Percentiles rank a stretch among this genome's conserved stretches.
Conservation (phyloP, 2,797 vertebrate species). For the Eleutherodactylus coqui region DNA sequence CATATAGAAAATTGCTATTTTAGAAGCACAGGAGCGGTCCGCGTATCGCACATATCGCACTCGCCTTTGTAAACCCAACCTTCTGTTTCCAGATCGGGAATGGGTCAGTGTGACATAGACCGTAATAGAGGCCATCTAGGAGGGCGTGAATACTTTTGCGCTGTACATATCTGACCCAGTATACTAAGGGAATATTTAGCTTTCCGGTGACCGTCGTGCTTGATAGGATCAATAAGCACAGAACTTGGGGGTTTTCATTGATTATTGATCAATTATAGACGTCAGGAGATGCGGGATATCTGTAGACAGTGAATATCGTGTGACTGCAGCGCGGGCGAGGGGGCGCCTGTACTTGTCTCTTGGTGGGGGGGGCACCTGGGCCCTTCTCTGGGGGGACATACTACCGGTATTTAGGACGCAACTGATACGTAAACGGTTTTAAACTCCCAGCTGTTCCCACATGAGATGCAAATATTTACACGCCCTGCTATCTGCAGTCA, state of each 20-base stretch:
- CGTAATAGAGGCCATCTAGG: not conserved
- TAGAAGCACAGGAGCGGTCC: no score
- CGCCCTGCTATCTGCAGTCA: not conserved
- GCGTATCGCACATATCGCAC: no score
- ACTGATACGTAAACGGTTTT: slow-evolving; percentile 13
- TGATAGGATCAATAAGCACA: not conserved
- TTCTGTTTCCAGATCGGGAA: no score
- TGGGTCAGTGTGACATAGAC: not conserved
- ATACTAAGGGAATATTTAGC: not conserved
- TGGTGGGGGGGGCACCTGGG: not conserved
- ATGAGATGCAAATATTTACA: not conserved
- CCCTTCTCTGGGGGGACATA: not conserved
- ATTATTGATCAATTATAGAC: slow-evolving; percentile 2
- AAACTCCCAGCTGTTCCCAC: slow-evolving; percentile 9
- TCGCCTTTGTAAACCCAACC: no score
- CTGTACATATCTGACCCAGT: not conserved
- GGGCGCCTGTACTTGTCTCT: not conserved
- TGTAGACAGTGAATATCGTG: not conserved
- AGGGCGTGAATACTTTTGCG: not conserved
- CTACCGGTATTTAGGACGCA: slow-evolving; percentile 43
- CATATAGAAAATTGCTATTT: no score
- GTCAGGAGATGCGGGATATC: not conserved
- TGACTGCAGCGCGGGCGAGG: not conserved
- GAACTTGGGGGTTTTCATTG: not conserved
- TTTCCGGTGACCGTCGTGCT: not conserved